phyloP scores from a whole-genome alignment of 2,888 invertebrate species.

The Vesta saturnalis region DNA sequence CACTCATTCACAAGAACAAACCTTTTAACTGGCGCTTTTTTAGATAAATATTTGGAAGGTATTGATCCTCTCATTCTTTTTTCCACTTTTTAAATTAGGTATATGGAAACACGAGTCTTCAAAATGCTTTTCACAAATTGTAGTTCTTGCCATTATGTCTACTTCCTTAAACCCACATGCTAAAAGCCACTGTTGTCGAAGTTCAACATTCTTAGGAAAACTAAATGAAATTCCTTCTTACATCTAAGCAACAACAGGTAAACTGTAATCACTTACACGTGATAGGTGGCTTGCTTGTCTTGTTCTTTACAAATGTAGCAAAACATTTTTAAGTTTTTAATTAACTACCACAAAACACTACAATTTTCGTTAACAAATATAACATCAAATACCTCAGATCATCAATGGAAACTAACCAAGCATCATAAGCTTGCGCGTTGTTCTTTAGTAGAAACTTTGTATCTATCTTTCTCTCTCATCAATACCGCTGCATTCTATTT shows the following conservation, averaged over 20 bases:
- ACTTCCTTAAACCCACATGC: conserved; percentile 5
- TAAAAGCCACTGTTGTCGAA: background rate
- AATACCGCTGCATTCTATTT: too few species aligned
- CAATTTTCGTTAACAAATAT: too few species aligned
- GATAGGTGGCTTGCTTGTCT: conserved; percentile 3
- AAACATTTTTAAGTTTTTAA: too few species aligned
- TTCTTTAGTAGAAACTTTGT: too few species aligned
- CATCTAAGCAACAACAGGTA: background rate
- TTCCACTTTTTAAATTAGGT: background rate
- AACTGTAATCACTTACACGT: conserved; percentile 3
- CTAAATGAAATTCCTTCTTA: conserved; percentile 5
- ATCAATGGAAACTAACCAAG: too few species aligned
- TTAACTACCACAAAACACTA: too few species aligned
- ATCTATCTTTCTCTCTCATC: too few species aligned
- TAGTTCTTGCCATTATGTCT: conserved; percentile 2
- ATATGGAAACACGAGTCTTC: conserved; percentile 1
- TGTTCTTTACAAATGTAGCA: background rate
- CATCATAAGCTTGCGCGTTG: too few species aligned
- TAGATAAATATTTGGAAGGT: conserved; percentile 2
- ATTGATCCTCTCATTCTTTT: conserved; percentile 2
- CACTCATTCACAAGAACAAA: conserved; percentile 5
- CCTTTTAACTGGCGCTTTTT: background rate
- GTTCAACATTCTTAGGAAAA: conserved; percentile 5
- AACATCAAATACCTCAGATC: too few species aligned
- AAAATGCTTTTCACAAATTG: conserved; percentile 3